Base-by-base conservation (phyloP, 1,140 invertebrate species). In the Drosophila lacteicornis region DNA sequence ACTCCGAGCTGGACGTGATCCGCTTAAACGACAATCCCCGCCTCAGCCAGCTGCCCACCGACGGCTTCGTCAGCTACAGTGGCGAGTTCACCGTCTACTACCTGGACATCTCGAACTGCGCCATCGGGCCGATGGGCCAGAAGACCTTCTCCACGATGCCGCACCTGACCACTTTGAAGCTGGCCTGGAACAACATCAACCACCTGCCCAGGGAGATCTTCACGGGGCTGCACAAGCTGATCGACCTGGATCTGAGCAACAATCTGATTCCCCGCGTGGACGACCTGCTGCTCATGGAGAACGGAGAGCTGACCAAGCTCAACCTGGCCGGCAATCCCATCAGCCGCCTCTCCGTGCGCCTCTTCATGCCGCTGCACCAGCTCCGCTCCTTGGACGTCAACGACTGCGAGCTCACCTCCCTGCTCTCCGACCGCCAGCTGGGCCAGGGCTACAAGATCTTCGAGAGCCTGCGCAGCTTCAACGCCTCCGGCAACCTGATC, bases 301-400 rank as follows among this genome's bases (percentile, higher is more conserved):
- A 95, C 75, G 94, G 92, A 40, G 94, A 94, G 45, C 91, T 97
- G 55, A 93, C 93, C 7, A 96, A 95, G 91, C 81, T 97, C 2
- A 95, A 94, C 85, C 93, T 97, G 45, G 95, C 96, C 69, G 95
- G 95, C 9, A 97, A 97, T 90, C 94, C 95, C 6, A 92, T 97
- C 45, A 94, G 93, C 69, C 93, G 94, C 13, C 83, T 97, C 2
- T 95, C 96, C 46, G 94, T 95, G 1, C 94, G 95, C 38, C 93
- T 95, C 3, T 96, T 97, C 88, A 61, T 94, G n/a, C 92, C 93
- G 17, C 94, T 94, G 36, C 93, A 94, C 1, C 91, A 93, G 38
- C 92, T 96, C 0, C 82, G 93, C 9, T 93, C 93, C 56, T 74
- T 96, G 25, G 96, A 97, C 84, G 94, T 96, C 19, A 96, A 95